Percentiles rank a stretch among this genome's conserved stretches.
Evolutionary conservation across 2,113 vertebrate genomes (phyloP).

Genomic region (Lycocorax pyrrhopterus): DNA sequence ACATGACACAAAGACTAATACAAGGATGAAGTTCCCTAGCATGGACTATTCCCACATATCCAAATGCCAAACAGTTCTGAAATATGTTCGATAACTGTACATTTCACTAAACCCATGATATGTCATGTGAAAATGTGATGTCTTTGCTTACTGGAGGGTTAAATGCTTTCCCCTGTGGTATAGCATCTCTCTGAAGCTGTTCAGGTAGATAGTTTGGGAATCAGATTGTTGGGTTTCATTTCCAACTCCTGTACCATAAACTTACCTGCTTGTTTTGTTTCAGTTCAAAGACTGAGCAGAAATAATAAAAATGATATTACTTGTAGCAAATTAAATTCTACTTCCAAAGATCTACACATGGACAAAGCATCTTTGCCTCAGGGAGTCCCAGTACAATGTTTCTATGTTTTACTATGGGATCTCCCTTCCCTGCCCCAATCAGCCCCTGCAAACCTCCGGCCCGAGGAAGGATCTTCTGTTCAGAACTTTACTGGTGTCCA

Average conservation of each 20-base stretch:
- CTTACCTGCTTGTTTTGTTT: not conserved
- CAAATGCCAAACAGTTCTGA: not conserved
- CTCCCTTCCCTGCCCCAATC: fast-evolving
- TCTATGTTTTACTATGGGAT: not conserved
- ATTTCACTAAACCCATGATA: not conserved
- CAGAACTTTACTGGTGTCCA: not conserved
- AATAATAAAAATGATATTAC: not conserved
- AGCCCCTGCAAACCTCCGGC: not conserved
- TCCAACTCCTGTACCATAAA: not conserved
- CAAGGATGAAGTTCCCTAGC: not conserved
- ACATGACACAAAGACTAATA: not conserved
- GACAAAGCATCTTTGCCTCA: not conserved
- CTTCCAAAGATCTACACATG: not conserved
- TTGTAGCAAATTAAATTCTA: not conserved
- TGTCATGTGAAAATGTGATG: fast-evolving
- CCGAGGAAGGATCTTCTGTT: not conserved
- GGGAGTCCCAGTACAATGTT: not conserved
- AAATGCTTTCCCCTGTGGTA: not conserved
- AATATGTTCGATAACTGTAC: not conserved
- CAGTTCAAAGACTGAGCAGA: not conserved
- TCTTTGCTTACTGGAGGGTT: not conserved
- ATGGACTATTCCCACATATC: not conserved
- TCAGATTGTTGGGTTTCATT: not conserved
- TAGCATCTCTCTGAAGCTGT: not conserved
- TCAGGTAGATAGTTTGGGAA: not conserved